Evolutionary conservation across 2,797 vertebrate species (phyloP).

Genomic region (Microctenopoma stevenorrisi): DNA sequence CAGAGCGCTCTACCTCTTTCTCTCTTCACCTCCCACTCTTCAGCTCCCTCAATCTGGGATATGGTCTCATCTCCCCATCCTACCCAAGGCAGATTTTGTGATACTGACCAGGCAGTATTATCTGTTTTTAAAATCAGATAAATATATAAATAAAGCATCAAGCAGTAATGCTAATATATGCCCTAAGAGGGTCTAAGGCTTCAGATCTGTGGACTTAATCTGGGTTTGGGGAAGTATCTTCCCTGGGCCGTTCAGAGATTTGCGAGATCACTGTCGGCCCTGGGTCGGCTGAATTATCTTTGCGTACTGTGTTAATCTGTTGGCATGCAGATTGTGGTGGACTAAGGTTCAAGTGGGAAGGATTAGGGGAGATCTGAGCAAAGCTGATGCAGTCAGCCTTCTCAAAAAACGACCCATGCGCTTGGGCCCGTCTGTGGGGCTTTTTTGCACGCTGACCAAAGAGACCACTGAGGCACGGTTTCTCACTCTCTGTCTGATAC

Average conservation of each 20-base stretch:
- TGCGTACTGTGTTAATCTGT: slow-evolving; percentile 84
- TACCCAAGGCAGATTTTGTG: slow-evolving; percentile 79
- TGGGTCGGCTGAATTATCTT: slow-evolving; percentile 80
- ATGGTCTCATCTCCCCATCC: slow-evolving; percentile 71
- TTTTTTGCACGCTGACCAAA: slow-evolving; percentile 60
- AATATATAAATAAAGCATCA: slow-evolving; percentile 77
- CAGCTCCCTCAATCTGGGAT: slow-evolving; percentile 70
- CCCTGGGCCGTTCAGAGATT: slow-evolving; percentile 79
- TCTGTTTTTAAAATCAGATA: slow-evolving; percentile 79
- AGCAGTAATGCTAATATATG: slow-evolving; percentile 80
- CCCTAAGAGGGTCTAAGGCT: slow-evolving; percentile 81
- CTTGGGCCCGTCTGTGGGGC: slow-evolving; percentile 46
- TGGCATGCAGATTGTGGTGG: slow-evolving; percentile 79
- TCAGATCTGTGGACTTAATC: slow-evolving; percentile 82
- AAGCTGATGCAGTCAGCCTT: slow-evolving; percentile 80
- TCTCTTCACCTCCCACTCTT: slow-evolving; percentile 54
- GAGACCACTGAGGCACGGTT: slow-evolving; percentile 51
- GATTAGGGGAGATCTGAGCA: slow-evolving; percentile 83
- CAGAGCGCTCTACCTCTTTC: slow-evolving; percentile 53
- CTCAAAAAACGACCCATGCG: slow-evolving; percentile 67
- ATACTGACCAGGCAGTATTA: slow-evolving; percentile 76
- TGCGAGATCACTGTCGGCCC: slow-evolving; percentile 79
- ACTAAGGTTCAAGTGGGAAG: slow-evolving; percentile 83
- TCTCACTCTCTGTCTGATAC: slow-evolving; percentile 27
- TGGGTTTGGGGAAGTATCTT: slow-evolving; percentile 82